A percentile compares a stretch with the other conserved stretches of the same genome.
phyloP scores from a whole-genome alignment of 2,888 invertebrate genomes.

The Cantharis lateralis region DNA sequence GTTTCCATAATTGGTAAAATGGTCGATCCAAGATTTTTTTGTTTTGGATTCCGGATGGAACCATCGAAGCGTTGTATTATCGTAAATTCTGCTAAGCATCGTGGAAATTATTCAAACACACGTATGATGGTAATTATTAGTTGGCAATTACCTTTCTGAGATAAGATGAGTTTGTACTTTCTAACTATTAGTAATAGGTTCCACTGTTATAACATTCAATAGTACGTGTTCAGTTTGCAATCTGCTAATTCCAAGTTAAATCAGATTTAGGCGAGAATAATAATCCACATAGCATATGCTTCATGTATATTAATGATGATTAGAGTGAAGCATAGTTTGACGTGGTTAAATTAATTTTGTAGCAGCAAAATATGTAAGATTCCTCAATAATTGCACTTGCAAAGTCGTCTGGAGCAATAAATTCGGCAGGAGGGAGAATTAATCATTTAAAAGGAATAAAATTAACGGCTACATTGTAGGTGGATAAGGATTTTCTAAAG shows the following conservation, averaged over 20 bases:
- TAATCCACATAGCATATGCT: not conserved
- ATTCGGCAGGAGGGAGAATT: not conserved
- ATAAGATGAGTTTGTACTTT: constrained; percentile 12
- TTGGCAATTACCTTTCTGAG: constrained; percentile 6
- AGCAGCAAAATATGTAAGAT: not conserved
- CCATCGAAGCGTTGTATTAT: not conserved
- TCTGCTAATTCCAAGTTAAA: constrained; percentile 26
- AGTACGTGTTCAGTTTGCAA: constrained; percentile 21
- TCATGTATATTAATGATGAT: not conserved
- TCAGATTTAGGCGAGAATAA: constrained; percentile 7
- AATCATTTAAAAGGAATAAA: not conserved
- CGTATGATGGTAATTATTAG: constrained; percentile 13
- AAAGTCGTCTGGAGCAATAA: not conserved
- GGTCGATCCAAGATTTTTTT: not conserved
- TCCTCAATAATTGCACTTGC: not conserved
- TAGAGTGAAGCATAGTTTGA: not conserved
- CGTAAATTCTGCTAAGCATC: not conserved
- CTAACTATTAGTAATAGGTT: constrained; percentile 6
- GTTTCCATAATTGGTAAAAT: not conserved
- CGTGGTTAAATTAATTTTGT: not conserved
- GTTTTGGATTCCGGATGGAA: not conserved
- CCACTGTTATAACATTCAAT: constrained; percentile 15
- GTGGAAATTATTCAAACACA: not conserved
- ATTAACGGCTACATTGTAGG: not conserved
- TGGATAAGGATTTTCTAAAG: not conserved